phyloP scores from a whole-genome alignment of 2,888 invertebrate species.

The Strigamia crassipes region DNA sequence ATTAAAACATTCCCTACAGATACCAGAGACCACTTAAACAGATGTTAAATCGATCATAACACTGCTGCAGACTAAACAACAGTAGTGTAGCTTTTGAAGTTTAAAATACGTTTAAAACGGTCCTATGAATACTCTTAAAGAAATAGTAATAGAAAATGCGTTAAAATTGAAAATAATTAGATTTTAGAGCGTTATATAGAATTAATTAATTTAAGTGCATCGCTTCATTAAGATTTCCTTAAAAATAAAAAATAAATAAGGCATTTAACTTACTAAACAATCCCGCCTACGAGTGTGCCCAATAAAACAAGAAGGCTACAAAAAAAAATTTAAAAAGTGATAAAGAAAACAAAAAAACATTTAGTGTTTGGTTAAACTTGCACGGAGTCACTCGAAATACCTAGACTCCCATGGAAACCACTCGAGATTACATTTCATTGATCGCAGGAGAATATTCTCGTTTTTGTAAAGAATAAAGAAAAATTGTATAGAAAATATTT shows the following conservation, averaged over 20 bases:
- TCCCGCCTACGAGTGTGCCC: slow-evolving; percentile 60
- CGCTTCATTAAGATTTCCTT: neutral
- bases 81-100: no score
- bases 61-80: no score
- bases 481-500: no score
- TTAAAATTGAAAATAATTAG: neutral
- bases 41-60: no score
- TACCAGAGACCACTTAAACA: no score
- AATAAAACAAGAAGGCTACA: slow-evolving; percentile 62
- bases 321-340: slow-evolving; percentile 50
- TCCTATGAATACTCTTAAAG: no score
- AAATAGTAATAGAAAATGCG: neutral
- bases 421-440: neutral
- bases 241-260: neutral
- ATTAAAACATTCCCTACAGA: no score
- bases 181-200: neutral
- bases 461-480: no score
- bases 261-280: slow-evolving; percentile 59
- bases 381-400: slow-evolving; percentile 57
- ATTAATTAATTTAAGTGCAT: neutral
- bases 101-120: no score
- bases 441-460: neutral
- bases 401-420: neutral
- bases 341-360: slow-evolving; percentile 25
- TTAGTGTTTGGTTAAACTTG: slow-evolving; percentile 52